Conservation (phyloP, 2,113 vertebrate species). For the Zosterops hypoxanthus region DNA sequence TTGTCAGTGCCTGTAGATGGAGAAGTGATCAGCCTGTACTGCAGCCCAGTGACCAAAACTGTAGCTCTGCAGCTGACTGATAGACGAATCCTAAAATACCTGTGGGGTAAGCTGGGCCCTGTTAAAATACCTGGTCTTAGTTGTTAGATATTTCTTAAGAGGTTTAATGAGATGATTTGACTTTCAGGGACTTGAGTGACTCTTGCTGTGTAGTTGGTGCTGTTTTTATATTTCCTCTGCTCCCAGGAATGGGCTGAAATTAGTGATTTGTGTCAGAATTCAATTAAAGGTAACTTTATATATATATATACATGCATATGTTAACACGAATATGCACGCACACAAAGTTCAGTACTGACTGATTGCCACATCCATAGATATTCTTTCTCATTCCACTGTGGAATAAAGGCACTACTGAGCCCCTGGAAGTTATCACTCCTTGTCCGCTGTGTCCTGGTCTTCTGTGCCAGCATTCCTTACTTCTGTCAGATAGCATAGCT, state of each 20-base stretch:
- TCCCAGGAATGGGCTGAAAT: neutral
- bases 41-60: conserved; percentile 74
- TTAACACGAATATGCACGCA: rapidly evolving
- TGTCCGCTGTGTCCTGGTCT: neutral
- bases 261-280: neutral
- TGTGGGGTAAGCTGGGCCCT: conserved; percentile 80
- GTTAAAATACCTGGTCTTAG: neutral
- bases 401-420: neutral
- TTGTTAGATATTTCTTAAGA: neutral
- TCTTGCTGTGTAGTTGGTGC: neutral
- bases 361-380: neutral
- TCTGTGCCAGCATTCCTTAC: neutral
- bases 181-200: neutral
- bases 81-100: conserved; percentile 81
- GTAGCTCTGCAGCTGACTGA: conserved; percentile 86
- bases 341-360: neutral
- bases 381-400: neutral
- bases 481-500: neutral
- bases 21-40: conserved; percentile 80
- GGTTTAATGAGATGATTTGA: neutral
- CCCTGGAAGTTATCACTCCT: neutral
- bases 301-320: neutral
- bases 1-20: conserved; percentile 80
- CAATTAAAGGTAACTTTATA: neutral
- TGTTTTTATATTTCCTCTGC: neutral